Percentiles rank a stretch among this genome's conserved stretches.
These are phyloP conservation scores for Melanotaenia boesemani DNA, from an alignment of 2,797 vertebrate species.

Conservation along the genomic window DNA sequence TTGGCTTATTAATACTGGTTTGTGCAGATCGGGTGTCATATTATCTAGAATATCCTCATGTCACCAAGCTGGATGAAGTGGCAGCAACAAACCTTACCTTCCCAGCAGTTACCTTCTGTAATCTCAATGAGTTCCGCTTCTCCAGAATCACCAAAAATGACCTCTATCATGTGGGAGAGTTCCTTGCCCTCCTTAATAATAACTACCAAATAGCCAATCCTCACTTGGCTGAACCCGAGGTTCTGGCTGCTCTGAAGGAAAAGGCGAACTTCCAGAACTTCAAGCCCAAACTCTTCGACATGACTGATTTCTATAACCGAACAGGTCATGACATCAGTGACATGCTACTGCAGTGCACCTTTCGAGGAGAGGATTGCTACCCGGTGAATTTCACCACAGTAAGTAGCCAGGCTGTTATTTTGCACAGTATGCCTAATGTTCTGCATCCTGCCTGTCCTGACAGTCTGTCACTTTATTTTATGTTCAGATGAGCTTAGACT, in stretches of 20 bases:
- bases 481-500: conserved; percentile 4
- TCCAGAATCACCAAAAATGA: conserved; percentile 90
- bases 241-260: conserved; percentile 87
- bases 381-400: conserved; percentile 89
- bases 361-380: conserved; percentile 85
- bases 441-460: conserved; percentile 23
- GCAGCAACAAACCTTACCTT: conserved; percentile 89
- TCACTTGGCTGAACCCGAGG: conserved; percentile 87
- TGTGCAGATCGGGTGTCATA: conserved; percentile 90
- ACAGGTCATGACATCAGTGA: conserved; percentile 90
- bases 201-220: conserved; percentile 89
- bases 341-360: conserved; percentile 92
- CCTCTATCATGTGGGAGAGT: conserved; percentile 90
- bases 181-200: conserved; percentile 88
- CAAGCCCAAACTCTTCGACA: conserved; percentile 91
- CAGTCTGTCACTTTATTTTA: conserved; percentile 21
- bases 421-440: conserved; percentile 27
- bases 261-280: conserved; percentile 91
- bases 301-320: conserved; percentile 93
- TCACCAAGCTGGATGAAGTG: conserved; percentile 88
- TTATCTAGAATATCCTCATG: conserved; percentile 88
- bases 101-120: conserved; percentile 90
- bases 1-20: conserved; percentile 86
- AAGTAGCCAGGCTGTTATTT: conserved; percentile 69
- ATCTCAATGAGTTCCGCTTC: conserved; percentile 92